phyloP scores from a whole-genome alignment of 2,797 vertebrate genomes.

The Poecile montanus region DNA sequence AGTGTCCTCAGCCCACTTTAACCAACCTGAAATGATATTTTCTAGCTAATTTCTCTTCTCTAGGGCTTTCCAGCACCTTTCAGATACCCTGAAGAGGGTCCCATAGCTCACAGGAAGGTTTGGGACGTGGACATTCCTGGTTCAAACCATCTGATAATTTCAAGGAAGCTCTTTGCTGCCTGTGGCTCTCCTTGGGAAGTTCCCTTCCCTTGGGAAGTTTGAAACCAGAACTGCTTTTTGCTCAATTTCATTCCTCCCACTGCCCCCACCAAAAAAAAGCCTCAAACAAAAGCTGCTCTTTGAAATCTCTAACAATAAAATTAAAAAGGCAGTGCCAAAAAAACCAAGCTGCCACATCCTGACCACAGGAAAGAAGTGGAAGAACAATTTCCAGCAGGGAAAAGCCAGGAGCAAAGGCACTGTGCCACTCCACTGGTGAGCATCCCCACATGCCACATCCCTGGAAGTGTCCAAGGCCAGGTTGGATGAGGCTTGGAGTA shows the following conservation, averaged over 20 bases:
- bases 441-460: accelerated
- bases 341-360: not conserved
- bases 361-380: not conserved
- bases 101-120: not conserved
- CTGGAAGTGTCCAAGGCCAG: not conserved
- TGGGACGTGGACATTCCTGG: accelerated
- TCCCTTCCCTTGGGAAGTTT: not conserved
- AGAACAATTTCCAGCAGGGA: not conserved
- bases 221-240: not conserved
- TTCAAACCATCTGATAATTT: not conserved
- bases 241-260: not conserved
- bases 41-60: not conserved
- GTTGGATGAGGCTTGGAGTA: not conserved
- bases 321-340: not conserved
- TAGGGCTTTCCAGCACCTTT: not conserved
- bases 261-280: not conserved
- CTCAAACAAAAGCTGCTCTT: not conserved
- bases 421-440: not conserved
- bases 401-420: not conserved
- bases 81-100: not conserved
- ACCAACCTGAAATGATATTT: accelerated
- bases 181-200: not conserved
- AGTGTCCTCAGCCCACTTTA: not conserved
- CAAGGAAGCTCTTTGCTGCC: not conserved
- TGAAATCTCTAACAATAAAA: not conserved